Evolutionary conservation across 1,140 invertebrate genomes (phyloP), one percentile per base, ranked within the genome.

Genomic region (Heliconius nattereri): DNA sequence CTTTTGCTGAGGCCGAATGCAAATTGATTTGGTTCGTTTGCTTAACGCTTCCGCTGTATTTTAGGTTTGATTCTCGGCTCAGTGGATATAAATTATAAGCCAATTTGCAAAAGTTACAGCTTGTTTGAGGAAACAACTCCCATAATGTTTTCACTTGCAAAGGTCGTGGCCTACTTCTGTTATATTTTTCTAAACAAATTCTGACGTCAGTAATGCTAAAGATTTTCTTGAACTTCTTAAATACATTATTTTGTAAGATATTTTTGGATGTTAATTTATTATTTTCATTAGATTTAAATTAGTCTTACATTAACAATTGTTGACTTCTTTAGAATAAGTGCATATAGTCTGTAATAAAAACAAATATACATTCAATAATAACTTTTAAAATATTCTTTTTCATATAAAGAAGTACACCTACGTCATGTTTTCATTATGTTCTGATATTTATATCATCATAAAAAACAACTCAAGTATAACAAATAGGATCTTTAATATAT

Each of bases 1-100:
- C 37, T 82, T 73, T 76, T 79, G 78, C 71, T 70, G 71, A 66
- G 76, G 76, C 60, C 73, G 71, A 80, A 83, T 83, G 81, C 75
- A 83, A 83, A 83, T 83, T 77, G 81, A 73, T 76, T 49, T 76
- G 60, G 73, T 83, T 80, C 78, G 76, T 83, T 83, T 83, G 72
- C 81, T 75, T 78, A 66, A 76, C 70, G 78, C 71, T 78, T 78
- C 76, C 71, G 49, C 32, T 54, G 52, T 71, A 73, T 78, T 66
- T 78, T 57, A 73, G 76, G 71, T 78, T 78, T 78, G 76, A 78
- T 78, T 78, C 66, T 78, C 76, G 52, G 76, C 37, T 71, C 71
- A 37, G 71, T 78, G 49, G 40, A 60, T 32, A 78, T 73, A 78
- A 78, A 78, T 78, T 78, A 78, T 78, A 78, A 78, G 49, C 45